Conservation (phyloP, 1,140 invertebrate species). For the Cyclina sinensis region DNA sequence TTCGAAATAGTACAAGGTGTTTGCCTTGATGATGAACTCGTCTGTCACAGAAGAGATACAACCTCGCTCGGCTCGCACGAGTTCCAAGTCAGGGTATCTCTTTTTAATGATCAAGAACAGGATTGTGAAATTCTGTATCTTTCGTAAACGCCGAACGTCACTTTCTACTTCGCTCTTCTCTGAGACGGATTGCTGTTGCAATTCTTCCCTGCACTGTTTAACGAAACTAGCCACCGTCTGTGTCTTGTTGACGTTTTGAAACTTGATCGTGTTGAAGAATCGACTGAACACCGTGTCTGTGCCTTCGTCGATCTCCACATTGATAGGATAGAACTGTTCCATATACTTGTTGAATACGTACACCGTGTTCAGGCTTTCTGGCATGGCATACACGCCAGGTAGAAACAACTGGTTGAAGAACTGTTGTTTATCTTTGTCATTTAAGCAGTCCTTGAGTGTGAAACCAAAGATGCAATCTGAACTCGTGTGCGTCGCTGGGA, state of each 20-base stretch:
- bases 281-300: background rate
- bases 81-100: background rate
- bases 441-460: background rate
- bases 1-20: background rate
- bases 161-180: background rate
- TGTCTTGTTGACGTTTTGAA: background rate
- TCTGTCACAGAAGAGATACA: background rate
- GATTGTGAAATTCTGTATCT: background rate
- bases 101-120: background rate
- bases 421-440: conserved; percentile 1
- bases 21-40: background rate
- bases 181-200: background rate
- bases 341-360: conserved; percentile 5
- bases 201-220: background rate
- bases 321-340: background rate
- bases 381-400: background rate
- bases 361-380: background rate
- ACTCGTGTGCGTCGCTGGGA: background rate
- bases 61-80: background rate
- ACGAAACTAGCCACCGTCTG: background rate
- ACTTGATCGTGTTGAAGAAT: background rate
- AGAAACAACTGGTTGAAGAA: background rate
- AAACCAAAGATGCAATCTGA: conserved; percentile 8
- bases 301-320: background rate
- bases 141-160: background rate